phyloP scores from a whole-genome alignment of 2,888 invertebrate species.

The Eutolmus rufibarbis region DNA sequence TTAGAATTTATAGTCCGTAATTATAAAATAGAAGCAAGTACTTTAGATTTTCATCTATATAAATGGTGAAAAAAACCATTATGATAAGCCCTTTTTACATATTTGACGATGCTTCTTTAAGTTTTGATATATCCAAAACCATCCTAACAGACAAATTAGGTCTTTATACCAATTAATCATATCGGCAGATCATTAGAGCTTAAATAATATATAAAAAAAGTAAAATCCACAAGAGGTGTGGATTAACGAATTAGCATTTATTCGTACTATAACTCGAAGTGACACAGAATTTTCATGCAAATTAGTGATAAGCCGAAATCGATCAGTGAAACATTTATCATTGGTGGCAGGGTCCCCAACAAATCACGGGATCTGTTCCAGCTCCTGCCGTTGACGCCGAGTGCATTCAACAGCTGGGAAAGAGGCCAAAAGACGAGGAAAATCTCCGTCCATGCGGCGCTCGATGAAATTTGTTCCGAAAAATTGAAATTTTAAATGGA shows the following conservation, averaged over 20 bases:
- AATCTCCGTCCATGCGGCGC: background rate
- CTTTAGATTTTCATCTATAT: too few species aligned
- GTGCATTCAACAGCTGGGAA: background rate
- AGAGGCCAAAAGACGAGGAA: background rate
- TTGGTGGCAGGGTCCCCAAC: background rate
- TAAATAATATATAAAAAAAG: background rate
- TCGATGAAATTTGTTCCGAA: background rate
- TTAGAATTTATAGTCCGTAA: too few species aligned
- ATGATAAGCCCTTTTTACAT: too few species aligned
- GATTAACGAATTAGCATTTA: background rate
- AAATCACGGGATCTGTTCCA: background rate
- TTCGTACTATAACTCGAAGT: background rate
- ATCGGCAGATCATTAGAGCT: background rate
- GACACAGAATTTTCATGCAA: background rate
- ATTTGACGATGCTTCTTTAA: too few species aligned
- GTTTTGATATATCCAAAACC: too few species aligned
- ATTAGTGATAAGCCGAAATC: background rate
- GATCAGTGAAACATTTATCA: background rate
- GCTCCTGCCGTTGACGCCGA: background rate
- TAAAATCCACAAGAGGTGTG: background rate
- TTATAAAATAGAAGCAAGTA: too few species aligned
- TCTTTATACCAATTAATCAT: background rate
- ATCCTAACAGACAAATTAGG: too few species aligned
- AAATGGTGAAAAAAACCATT: too few species aligned
- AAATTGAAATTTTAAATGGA: conserved; percentile 10